A percentile compares a stretch with the other conserved stretches of the same genome.
Evolutionary conservation across 2,113 vertebrate genomes (phyloP).

Genomic region (Salvelinus sp.): DNA sequence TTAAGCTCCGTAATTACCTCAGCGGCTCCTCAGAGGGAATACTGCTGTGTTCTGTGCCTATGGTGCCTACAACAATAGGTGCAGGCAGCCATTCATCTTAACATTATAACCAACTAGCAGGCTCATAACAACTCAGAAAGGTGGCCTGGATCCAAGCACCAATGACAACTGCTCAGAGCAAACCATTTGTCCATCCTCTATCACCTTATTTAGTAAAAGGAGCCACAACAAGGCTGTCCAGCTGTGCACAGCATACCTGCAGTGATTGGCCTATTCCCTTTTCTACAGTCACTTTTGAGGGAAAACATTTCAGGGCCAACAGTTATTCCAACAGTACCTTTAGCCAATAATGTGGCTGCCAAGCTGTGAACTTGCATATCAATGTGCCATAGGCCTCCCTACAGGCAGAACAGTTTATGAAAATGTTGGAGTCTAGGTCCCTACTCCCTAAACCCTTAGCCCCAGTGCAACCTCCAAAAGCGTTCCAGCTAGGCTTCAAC

Average conservation of each 20-base stretch:
- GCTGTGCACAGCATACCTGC: conserved; percentile 13
- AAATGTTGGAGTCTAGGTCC: not conserved
- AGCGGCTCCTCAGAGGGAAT: not conserved
- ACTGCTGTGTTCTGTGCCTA: conserved; percentile 2
- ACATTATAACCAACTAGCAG: conserved; percentile 18
- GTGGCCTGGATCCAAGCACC: too few relatives aligned
- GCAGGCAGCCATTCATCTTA: conserved; percentile 36
- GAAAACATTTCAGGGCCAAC: not conserved
- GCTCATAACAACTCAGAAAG: conserved; percentile 4
- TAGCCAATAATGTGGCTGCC: not conserved
- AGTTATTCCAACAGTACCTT: not conserved
- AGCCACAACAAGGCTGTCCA: not conserved
- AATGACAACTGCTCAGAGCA: too few relatives aligned
- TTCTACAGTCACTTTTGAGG: not conserved
- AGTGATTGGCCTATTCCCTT: too few relatives aligned
- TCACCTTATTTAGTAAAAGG: too few relatives aligned
- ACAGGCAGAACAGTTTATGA: not conserved
- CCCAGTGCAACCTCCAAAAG: not conserved
- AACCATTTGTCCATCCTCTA: too few relatives aligned
- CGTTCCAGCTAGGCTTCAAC: not conserved
- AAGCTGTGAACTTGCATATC: not conserved
- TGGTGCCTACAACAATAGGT: conserved; percentile 11
- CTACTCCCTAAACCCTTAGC: not conserved
- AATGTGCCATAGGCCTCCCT: not conserved
- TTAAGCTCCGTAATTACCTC: conserved; percentile 17